Base-by-base conservation (phyloP, 1,140 invertebrate genomes). In the Phymastichus coffea region DNA sequence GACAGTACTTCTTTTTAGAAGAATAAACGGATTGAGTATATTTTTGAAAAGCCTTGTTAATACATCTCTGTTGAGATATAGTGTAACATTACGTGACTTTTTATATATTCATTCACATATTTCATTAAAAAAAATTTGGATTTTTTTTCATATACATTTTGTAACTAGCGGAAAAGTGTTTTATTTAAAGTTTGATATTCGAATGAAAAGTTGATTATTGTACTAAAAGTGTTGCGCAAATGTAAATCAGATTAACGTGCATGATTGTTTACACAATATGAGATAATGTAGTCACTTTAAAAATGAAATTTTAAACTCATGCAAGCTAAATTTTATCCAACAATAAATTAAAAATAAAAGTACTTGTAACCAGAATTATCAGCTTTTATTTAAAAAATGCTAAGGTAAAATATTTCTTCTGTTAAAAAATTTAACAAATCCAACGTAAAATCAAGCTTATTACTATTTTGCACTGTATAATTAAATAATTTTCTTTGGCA, bases 1-100 rank as follows among this genome's bases (percentile, higher is more conserved):
- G 97, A 43, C 97, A 99, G 81, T 99, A 94, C 81, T 99, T 99
- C 87, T 99, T 99, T 86, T 81, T 99, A 68, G 97, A 99, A 82
- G 95, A 98, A 78, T 94, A 88, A 82, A 46, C 8, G 19, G 15
- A n/a, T 14, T 10, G 15, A 26, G 20, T 12, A 33, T 15, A 44
- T 15, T 37, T 51, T 8, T 44, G 8, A 51, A 52, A 9, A 40
- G 14, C 8, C 22, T 44, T 12, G 8, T 15, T 15, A 10, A 17
- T 38, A 35, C 10, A 52, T 28, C 23, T 46, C 22, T 38, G 30
- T 3, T 28, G 26, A n/a, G n/a, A 12, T 40, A 23, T 20, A 22
- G 8, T 40, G 6, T 40, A 40, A 9, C 10, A 40, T 40, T 40
- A 6, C 10, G 10, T 47, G 14, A 38, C 7, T 44, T 60, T 35